Percentiles rank a stretch among this genome's conserved stretches.
Evolutionary conservation across 1,140 invertebrate genomes (phyloP).

Genomic region (Muscidifurax raptorellus): DNA sequence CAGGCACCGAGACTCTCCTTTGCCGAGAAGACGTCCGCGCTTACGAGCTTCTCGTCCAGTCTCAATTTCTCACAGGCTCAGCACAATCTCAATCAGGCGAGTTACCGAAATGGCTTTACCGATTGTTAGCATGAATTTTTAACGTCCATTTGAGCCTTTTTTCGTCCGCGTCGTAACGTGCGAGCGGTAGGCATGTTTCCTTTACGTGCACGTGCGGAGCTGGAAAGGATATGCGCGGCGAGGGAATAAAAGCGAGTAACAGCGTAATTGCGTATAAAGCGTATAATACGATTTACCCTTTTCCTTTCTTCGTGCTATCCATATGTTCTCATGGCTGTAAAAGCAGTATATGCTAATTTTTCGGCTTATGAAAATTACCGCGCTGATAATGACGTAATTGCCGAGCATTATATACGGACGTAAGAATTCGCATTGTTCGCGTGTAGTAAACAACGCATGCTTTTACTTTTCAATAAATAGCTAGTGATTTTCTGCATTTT

Average conservation of each 20-base stretch:
- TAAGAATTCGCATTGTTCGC: background rate
- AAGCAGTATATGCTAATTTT: background rate
- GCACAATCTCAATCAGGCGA: background rate
- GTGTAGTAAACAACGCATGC: background rate
- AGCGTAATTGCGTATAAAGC: background rate
- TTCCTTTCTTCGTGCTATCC: background rate
- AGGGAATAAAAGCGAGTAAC: background rate
- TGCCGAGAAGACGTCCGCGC: slow-evolving; percentile 53
- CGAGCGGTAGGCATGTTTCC: background rate
- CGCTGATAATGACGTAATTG: background rate
- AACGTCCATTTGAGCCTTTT: background rate
- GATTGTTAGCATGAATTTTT: background rate
- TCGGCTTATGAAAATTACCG: background rate
- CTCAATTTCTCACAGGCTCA: slow-evolving; percentile 3
- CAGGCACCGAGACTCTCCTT: slow-evolving; percentile 59
- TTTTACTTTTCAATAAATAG: background rate
- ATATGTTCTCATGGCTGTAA: background rate
- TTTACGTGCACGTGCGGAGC: background rate
- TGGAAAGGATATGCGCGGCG: background rate
- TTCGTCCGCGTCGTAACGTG: background rate
- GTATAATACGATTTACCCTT: background rate
- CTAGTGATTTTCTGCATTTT: no score
- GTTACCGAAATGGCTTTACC: background rate
- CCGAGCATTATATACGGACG: background rate
- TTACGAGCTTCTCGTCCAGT: slow-evolving; percentile 20